A percentile compares a stretch with the other conserved stretches of the same genome.
phyloP scores from a whole-genome alignment of 2,113 vertebrate genomes.

The Formicarius rufipectus region DNA sequence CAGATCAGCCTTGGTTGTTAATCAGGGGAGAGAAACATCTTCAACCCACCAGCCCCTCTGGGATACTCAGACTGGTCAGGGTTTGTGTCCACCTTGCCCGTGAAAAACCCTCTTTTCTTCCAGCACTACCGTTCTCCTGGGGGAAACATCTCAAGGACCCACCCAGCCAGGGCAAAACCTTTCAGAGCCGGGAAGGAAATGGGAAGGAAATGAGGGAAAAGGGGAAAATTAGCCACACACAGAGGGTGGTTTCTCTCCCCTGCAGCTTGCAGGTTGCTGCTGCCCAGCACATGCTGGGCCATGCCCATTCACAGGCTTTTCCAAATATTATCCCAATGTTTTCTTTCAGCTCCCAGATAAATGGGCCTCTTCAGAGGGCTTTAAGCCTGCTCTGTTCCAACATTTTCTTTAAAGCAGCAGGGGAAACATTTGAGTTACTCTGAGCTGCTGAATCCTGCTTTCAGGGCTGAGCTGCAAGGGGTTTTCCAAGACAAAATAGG shows the following conservation, averaged over 20 bases:
- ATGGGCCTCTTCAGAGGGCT: constrained; percentile 42
- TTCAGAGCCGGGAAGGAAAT: neutral
- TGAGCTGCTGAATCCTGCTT: neutral
- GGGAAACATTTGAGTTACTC: neutral
- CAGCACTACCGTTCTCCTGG: neutral
- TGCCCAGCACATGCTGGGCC: neutral
- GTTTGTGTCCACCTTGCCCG: neutral
- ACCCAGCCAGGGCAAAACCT: neutral
- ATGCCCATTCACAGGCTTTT: neutral
- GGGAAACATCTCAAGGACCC: neutral
- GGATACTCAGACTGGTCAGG: neutral
- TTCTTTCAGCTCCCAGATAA: constrained; percentile 42
- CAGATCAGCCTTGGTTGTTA: neutral
- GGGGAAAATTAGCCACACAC: neutral
- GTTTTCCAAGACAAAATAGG: neutral
- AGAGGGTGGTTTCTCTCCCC: neutral
- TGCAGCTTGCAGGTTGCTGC: neutral
- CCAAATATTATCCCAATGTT: constrained; percentile 55
- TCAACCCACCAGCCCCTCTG: rapidly evolving
- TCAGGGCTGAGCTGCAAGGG: constrained; percentile 10
- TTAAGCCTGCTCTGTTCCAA: constrained; percentile 26
- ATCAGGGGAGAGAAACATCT: neutral
- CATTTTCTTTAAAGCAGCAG: neutral
- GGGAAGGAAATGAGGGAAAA: constrained; percentile 43
- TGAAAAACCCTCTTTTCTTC: neutral